Base-by-base conservation (phyloP, 2,888 invertebrate genomes). In the Odiellus spinosus region DNA sequence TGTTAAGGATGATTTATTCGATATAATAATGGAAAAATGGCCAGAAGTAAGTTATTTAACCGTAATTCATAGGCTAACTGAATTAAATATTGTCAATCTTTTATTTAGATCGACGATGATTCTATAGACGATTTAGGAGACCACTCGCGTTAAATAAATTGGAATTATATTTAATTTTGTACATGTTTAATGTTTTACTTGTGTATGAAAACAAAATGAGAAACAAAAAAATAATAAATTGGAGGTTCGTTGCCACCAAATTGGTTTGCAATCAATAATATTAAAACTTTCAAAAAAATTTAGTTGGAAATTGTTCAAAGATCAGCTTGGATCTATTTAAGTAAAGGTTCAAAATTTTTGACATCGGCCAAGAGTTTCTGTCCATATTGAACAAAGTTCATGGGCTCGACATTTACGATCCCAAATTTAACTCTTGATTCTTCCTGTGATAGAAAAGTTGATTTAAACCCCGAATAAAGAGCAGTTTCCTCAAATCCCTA, bases 11-110 rank as follows among this genome's bases (percentile, higher is more conserved):
- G 96, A 98, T 59, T 71, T 98, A 19, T 88, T 91, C 69, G 96
- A 98, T 71, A 79, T 96, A 55, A 86, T 98, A 63, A 90, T 93
- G 45, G 95, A 95, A 61, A 98, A 98, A 67, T 98, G 95, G 95
- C 82, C 90, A 46, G 85, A 90, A 73, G 85, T 84, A 64, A 60
- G 15, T 45, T 20, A 10, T 14, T 26, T 17, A 15, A 15, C 43
- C 10, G 18, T 15, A 18, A 42, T 12, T 42, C n/a, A 32, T n/a
- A n/a, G n/a, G 18, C 3, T 42, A 26, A 34, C 17, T 45, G 5
- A 15, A 6, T 3, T 33, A 5, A n/a, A 38, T 15, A n/a, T 26
- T 34, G 11, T 40, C 15, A 17, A 46, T 47, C 55, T 52, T 45
- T 55, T 49, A 73, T 72, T 46, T 65, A 80, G 77, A 85, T 90